Evolutionary conservation across 2,888 invertebrate genomes (phyloP).

Genomic region (Sphaerophoria taeniata): DNA sequence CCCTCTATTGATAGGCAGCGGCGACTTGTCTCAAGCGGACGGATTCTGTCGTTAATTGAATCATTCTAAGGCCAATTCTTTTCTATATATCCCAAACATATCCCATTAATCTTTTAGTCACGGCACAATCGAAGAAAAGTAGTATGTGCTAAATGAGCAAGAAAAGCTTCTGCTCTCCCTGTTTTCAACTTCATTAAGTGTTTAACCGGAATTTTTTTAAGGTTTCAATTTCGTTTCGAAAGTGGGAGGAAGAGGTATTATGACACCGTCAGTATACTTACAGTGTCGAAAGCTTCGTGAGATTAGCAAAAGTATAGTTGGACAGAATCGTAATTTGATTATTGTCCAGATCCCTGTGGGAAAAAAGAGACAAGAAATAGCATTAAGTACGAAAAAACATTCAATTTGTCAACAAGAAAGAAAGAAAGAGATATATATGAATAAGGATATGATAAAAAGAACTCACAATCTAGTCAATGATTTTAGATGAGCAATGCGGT

Average conservation of each 20-base stretch:
- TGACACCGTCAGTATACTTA: slow-evolving; percentile 84
- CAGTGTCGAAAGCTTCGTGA: slow-evolving; percentile 95
- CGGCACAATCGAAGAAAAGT: too few species aligned
- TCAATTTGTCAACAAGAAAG: neutral
- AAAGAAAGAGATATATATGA: too few species aligned
- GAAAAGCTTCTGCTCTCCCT: neutral
- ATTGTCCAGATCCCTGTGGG: slow-evolving; percentile 95
- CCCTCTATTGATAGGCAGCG: too few species aligned
- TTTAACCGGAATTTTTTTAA: too few species aligned
- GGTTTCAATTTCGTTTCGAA: too few species aligned
- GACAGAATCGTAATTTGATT: slow-evolving; percentile 95
- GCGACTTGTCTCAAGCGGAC: too few species aligned
- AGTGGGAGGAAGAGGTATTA: neutral
- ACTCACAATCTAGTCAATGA: slow-evolving; percentile 94
- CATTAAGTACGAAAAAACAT: slow-evolving; percentile 7
- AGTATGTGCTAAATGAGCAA: slow-evolving; percentile 21
- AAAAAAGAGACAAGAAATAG: slow-evolving; percentile 63
- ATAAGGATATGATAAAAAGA: too few species aligned
- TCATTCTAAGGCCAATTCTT: too few species aligned
- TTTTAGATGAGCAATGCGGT: slow-evolving; percentile 92
- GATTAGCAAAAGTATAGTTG: slow-evolving; percentile 94
- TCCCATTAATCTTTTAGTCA: too few species aligned
- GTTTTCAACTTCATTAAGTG: too few species aligned
- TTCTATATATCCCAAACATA: too few species aligned
- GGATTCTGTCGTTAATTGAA: too few species aligned